Evolutionary conservation across 1,140 invertebrate species (phyloP).

Genomic region (Parasteatoda tepidariorum): DNA sequence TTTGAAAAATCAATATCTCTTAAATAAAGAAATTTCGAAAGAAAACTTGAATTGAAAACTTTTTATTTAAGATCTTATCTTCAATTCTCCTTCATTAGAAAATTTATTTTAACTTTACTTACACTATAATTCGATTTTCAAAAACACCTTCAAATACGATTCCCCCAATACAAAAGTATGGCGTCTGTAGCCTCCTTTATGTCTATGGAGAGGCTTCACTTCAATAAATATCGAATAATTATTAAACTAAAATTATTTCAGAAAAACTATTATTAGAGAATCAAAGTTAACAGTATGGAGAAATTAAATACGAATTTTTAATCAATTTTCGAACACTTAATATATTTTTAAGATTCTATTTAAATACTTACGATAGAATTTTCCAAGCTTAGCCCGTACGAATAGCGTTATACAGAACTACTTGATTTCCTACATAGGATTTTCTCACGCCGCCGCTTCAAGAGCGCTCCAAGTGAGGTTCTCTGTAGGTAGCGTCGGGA

Average conservation of each 20-base stretch:
- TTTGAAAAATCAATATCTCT: constrained; percentile 17
- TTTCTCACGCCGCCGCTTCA: constrained; percentile 23
- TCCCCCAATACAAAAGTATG: constrained; percentile 48
- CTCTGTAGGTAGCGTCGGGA: background rate
- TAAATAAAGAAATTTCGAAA: background rate
- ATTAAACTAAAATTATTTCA: background rate
- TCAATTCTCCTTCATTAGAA: background rate
- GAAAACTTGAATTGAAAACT: constrained; percentile 5
- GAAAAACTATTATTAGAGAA: background rate
- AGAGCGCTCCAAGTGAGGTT: constrained; percentile 41
- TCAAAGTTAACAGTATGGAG: background rate
- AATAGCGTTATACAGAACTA: background rate
- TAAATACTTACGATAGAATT: constrained; percentile 34
- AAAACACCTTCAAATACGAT: constrained; percentile 10
- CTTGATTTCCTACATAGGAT: background rate
- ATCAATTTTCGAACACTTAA: background rate
- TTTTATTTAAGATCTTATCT: constrained; percentile 2
- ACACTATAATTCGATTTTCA: constrained; percentile 5
- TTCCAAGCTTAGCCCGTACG: background rate
- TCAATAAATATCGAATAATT: background rate
- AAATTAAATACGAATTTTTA: background rate
- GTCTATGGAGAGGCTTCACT: constrained; percentile 32
- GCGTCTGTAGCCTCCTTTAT: constrained; percentile 52
- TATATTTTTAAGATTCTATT: background rate
- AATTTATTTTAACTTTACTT: constrained; percentile 2